Percentiles rank a stretch among this genome's conserved stretches.
Evolutionary conservation across 1,140 invertebrate genomes (phyloP).

Genomic region (Venturia canescens): DNA sequence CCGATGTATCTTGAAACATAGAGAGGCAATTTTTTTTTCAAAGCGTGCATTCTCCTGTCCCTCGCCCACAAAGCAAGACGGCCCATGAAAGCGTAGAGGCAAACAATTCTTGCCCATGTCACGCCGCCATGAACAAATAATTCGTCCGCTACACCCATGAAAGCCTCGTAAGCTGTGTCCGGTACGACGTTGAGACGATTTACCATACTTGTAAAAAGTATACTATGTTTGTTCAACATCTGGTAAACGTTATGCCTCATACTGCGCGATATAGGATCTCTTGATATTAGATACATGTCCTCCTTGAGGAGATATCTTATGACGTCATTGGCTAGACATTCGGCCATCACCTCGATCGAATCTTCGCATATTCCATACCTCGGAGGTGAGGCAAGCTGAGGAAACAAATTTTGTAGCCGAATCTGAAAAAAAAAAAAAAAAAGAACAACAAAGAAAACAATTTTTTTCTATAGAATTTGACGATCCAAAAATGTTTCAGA

Average conservation of each 20-base stretch:
- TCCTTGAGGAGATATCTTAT: slow-evolving; percentile 74
- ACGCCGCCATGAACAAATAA: slow-evolving; percentile 78
- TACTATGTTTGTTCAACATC: slow-evolving; percentile 79
- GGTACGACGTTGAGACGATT: slow-evolving; percentile 78
- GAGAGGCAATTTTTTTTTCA: slow-evolving; percentile 72
- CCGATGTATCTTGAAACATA: slow-evolving; percentile 73
- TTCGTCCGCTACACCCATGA: slow-evolving; percentile 80
- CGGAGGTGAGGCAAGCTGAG: slow-evolving; percentile 64
- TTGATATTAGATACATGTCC: slow-evolving; percentile 73
- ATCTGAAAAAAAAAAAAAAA: slow-evolving; percentile 63
- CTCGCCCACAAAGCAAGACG: slow-evolving; percentile 77
- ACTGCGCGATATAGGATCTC: slow-evolving; percentile 72
- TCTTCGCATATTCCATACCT: slow-evolving; percentile 66
- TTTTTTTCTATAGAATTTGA: too few species aligned
- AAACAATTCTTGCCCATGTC: slow-evolving; percentile 81
- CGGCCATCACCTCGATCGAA: slow-evolving; percentile 70
- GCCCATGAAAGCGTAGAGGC: slow-evolving; percentile 80
- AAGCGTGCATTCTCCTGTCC: slow-evolving; percentile 74
- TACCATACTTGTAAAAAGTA: slow-evolving; percentile 80
- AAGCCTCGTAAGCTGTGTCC: slow-evolving; percentile 78
- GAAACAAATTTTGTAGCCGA: slow-evolving; percentile 72
- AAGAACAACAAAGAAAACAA: neutral
- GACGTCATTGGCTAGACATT: slow-evolving; percentile 71
- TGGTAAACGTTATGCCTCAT: slow-evolving; percentile 76
- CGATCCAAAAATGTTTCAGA: too few species aligned